These are phyloP conservation scores for Neelides sp. DNA, from an alignment of 1,140 invertebrate species.

Conservation along the genomic window DNA sequence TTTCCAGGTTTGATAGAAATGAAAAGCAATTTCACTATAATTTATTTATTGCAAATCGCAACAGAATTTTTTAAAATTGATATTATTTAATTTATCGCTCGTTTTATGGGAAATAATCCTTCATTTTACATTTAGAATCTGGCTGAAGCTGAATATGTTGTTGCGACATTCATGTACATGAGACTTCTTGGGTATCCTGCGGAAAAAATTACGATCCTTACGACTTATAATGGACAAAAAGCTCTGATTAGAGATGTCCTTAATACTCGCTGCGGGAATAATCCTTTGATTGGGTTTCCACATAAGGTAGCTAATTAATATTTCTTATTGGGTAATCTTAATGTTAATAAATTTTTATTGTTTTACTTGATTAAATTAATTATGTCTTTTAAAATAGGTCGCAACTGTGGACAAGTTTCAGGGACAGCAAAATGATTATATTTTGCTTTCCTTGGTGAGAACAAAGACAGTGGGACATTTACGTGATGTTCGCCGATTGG, in stretches of 20 bases:
- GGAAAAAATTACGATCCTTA: slow-evolving; percentile 95
- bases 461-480: slow-evolving; percentile 94
- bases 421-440: slow-evolving; percentile 98
- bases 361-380: not conserved
- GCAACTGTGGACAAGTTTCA: slow-evolving; percentile 99
- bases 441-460: slow-evolving; percentile 86
- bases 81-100: not conserved
- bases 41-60: no score
- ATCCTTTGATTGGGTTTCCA: slow-evolving; percentile 91
- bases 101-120: not conserved
- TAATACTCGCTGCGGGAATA: slow-evolving; percentile 81
- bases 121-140: slow-evolving; percentile 58
- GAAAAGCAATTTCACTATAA: not conserved
- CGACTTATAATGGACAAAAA: slow-evolving; percentile 99
- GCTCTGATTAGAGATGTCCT: slow-evolving; percentile 93
- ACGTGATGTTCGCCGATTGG: slow-evolving; percentile 84
- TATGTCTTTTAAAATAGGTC: slow-evolving; percentile 37
- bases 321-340: not conserved
- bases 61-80: not conserved
- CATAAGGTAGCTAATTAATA: slow-evolving; percentile 58
- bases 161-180: slow-evolving; percentile 99
- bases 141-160: slow-evolving; percentile 96
- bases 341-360: not conserved
- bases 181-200: slow-evolving; percentile 91
- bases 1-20: slow-evolving; percentile 61